Conservation (phyloP, 2,113 vertebrate genomes). For the Canis aureus region DNA sequence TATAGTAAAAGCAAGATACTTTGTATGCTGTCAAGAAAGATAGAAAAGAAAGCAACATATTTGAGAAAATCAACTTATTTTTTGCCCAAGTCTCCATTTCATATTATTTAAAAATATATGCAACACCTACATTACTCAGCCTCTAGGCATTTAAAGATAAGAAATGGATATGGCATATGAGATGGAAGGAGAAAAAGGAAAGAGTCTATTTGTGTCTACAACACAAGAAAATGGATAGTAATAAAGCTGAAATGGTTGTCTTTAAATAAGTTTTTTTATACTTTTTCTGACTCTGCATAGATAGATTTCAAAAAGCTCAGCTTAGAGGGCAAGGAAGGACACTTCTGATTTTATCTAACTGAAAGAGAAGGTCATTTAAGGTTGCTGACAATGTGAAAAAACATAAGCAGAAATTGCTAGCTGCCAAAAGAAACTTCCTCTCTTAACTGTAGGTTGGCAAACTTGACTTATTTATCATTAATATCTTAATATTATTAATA, state of each 20-base stretch:
- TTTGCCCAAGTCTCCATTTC: constrained; percentile 54
- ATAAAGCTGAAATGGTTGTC: background rate
- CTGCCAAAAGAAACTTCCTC: background rate
- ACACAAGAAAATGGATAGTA: background rate
- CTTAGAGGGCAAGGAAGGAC: background rate
- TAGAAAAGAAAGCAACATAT: constrained; percentile 53
- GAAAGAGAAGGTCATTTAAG: constrained; percentile 3
- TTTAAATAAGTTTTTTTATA: background rate
- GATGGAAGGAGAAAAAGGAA: background rate
- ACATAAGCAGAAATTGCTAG: background rate
- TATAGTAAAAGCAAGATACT: constrained; percentile 60
- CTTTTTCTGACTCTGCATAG: background rate
- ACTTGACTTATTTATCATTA: background rate
- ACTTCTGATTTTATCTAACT: background rate
- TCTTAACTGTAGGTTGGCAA: background rate
- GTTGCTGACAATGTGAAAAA: background rate
- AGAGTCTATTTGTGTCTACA: constrained; percentile 51
- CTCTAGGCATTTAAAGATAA: constrained; percentile 37
- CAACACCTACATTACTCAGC: background rate
- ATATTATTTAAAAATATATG: constrained; percentile 64
- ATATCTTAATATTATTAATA: background rate
- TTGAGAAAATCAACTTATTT: constrained; percentile 20
- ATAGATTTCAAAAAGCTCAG: background rate
- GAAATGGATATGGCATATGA: constrained; percentile 12
- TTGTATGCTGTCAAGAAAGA: background rate